Conservation (phyloP, 2,888 invertebrate genomes). For the Melitaea athalia region DNA sequence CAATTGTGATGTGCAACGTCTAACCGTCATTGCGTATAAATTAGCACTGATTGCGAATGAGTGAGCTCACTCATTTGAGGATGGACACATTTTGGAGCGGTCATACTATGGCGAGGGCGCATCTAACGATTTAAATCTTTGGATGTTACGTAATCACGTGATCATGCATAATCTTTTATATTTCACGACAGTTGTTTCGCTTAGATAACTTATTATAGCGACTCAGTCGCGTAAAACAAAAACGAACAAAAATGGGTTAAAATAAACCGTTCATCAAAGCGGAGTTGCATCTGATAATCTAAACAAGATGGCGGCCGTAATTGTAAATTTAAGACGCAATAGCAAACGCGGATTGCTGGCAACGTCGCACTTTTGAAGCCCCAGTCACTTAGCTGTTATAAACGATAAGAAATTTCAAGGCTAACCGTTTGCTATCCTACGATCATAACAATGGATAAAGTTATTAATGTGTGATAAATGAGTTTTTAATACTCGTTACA, state of each 20-base stretch:
- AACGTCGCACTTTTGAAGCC: slow-evolving; percentile 67
- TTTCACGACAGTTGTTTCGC: neutral
- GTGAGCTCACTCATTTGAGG: too few species aligned
- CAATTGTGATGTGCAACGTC: too few species aligned
- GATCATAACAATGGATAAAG: slow-evolving; percentile 66
- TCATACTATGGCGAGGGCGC: too few species aligned
- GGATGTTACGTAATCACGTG: slow-evolving; percentile 37
- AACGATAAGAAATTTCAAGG: slow-evolving; percentile 80
- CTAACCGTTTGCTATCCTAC: slow-evolving; percentile 67
- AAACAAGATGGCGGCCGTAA: slow-evolving; percentile 73
- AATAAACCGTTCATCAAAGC: slow-evolving; percentile 47
- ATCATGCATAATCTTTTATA: neutral
- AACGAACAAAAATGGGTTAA: slow-evolving; percentile 35
- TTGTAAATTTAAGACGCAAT: slow-evolving; percentile 76
- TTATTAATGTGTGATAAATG: slow-evolving; percentile 42
- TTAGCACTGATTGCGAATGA: too few species aligned
- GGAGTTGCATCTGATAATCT: slow-evolving; percentile 61
- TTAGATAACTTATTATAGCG: slow-evolving; percentile 23
- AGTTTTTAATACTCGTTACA: slow-evolving; percentile 24
- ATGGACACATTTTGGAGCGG: too few species aligned
- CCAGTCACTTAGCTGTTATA: slow-evolving; percentile 66
- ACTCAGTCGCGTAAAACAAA: slow-evolving; percentile 10
- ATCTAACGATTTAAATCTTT: too few species aligned
- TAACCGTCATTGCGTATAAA: too few species aligned
- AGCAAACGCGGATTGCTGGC: slow-evolving; percentile 68